Conservation (phyloP, 2,888 invertebrate genomes). For the Drosophila maculinotata region DNA sequence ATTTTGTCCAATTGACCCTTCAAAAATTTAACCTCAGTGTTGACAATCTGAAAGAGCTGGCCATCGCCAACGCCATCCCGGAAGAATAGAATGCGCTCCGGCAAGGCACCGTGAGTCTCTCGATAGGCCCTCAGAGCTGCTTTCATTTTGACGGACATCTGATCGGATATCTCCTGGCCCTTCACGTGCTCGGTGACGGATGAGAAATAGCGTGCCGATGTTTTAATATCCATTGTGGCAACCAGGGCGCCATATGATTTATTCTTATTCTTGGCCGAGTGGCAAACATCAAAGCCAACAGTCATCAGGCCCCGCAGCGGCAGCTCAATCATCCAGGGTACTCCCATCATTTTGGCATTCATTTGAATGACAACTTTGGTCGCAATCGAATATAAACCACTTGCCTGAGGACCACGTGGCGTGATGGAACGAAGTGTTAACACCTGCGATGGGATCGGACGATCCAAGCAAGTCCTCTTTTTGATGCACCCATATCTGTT, state of each 20-base stretch:
- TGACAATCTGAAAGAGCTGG: constrained; percentile 91
- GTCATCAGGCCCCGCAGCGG: constrained; percentile 91
- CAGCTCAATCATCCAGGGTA: constrained; percentile 92
- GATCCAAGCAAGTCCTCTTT: constrained; percentile 92
- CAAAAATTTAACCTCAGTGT: constrained; percentile 90
- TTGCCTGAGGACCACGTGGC: constrained; percentile 82
- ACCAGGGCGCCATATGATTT: constrained; percentile 92
- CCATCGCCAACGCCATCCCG: constrained; percentile 99
- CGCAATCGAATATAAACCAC: constrained; percentile 90
- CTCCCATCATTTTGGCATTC: constrained; percentile 96
- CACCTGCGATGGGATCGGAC: constrained; percentile 90
- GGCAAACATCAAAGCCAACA: constrained; percentile 95
- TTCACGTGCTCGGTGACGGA: constrained; percentile 90
- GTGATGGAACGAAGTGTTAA: constrained; percentile 83
- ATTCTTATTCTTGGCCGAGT: constrained; percentile 89
- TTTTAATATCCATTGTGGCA: constrained; percentile 88
- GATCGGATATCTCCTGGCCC: constrained; percentile 91
- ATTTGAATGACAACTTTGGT: constrained; percentile 97
- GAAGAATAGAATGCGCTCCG: constrained; percentile 92
- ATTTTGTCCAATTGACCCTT: constrained; percentile 86
- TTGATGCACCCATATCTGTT: constrained; percentile 93
- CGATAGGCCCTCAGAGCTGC: constrained; percentile 81
- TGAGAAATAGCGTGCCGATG: constrained; percentile 89
- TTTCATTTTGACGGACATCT: constrained; percentile 88
- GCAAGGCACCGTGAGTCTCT: constrained; percentile 85